Conservation (phyloP, 2,888 invertebrate genomes). For the Leptopilina syphax region DNA sequence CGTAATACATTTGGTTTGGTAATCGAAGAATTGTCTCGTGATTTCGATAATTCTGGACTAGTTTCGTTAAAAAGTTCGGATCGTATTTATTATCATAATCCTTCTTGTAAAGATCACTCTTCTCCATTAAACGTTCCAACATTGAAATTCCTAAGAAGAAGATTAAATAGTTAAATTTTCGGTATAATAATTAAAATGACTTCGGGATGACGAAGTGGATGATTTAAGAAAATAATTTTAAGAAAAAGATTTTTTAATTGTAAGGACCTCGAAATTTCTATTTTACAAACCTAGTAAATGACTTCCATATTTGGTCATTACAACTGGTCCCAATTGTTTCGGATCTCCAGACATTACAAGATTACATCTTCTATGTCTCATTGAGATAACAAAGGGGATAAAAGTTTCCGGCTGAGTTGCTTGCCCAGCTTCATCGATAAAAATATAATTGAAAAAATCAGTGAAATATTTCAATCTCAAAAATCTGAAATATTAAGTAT, state of each 20-base stretch:
- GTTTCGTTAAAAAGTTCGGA: slow-evolving; percentile 83
- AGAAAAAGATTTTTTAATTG: neutral
- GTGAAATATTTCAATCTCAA: slow-evolving; percentile 45
- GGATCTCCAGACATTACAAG: slow-evolving; percentile 87
- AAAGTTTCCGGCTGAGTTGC: slow-evolving; percentile 84
- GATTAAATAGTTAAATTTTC: neutral
- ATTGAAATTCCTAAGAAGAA: slow-evolving; percentile 79
- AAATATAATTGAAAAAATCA: slow-evolving; percentile 82
- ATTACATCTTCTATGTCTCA: slow-evolving; percentile 74
- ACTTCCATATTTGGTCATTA: slow-evolving; percentile 75
- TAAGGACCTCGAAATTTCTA: too few relatives aligned
- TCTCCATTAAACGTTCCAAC: slow-evolving; percentile 83
- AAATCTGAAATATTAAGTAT: slow-evolving; percentile 48
- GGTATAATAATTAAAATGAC: too few relatives aligned
- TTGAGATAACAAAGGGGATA: slow-evolving; percentile 77
- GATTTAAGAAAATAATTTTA: too few relatives aligned
- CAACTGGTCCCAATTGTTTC: slow-evolving; percentile 84
- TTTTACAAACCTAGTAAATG: slow-evolving; percentile 71
- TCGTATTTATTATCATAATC: slow-evolving; percentile 77
- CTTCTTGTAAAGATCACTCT: slow-evolving; percentile 76
- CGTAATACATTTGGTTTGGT: slow-evolving; percentile 86
- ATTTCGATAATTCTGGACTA: slow-evolving; percentile 86
- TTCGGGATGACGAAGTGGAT: too few relatives aligned
- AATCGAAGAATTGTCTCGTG: slow-evolving; percentile 82
- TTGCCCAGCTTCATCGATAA: slow-evolving; percentile 88